Evolutionary conservation across 2,888 invertebrate species (phyloP).

Genomic region (Deroplatys truncata): DNA sequence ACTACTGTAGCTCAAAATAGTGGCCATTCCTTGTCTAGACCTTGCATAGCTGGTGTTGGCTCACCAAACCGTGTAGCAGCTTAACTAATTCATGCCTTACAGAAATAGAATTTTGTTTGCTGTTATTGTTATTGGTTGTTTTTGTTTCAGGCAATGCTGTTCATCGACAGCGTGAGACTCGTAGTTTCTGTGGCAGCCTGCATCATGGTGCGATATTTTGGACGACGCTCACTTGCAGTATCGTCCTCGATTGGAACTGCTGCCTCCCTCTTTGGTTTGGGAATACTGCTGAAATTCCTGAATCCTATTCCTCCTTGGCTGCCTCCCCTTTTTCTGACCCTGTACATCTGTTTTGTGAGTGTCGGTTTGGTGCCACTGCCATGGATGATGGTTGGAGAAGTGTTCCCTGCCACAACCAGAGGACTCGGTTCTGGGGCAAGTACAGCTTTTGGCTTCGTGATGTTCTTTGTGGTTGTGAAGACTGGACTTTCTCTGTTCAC

Average conservation of each 20-base stretch:
- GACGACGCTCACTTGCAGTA: slow-evolving; percentile 60
- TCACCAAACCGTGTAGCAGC: too few relatives aligned
- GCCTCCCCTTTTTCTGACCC: slow-evolving; percentile 51
- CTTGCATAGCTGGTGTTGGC: too few relatives aligned
- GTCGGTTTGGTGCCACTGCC: slow-evolving; percentile 64
- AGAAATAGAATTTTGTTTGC: too few relatives aligned
- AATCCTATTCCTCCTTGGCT: slow-evolving; percentile 41
- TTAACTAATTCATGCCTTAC: too few relatives aligned
- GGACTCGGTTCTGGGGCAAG: slow-evolving; percentile 65
- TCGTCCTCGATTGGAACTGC: slow-evolving; percentile 61
- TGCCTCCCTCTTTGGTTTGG: slow-evolving; percentile 54
- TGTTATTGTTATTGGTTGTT: too few relatives aligned
- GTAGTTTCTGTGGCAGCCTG: slow-evolving; percentile 60
- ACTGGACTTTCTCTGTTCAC: slow-evolving; percentile 59
- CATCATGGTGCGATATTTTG: slow-evolving; percentile 56
- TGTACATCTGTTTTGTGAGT: slow-evolving; percentile 57
- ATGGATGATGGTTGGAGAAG: slow-evolving; percentile 71
- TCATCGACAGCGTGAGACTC: slow-evolving; percentile 60
- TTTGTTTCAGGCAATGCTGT: slow-evolving; percentile 46
- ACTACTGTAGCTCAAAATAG: too few relatives aligned
- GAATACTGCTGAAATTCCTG: slow-evolving; percentile 37
- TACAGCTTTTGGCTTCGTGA: slow-evolving; percentile 58
- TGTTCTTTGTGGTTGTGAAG: slow-evolving; percentile 65
- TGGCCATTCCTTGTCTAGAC: too few relatives aligned
- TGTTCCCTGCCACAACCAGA: slow-evolving; percentile 56